Base-by-base conservation (phyloP, 2,888 invertebrate species). In the Nemoura dubitans region DNA sequence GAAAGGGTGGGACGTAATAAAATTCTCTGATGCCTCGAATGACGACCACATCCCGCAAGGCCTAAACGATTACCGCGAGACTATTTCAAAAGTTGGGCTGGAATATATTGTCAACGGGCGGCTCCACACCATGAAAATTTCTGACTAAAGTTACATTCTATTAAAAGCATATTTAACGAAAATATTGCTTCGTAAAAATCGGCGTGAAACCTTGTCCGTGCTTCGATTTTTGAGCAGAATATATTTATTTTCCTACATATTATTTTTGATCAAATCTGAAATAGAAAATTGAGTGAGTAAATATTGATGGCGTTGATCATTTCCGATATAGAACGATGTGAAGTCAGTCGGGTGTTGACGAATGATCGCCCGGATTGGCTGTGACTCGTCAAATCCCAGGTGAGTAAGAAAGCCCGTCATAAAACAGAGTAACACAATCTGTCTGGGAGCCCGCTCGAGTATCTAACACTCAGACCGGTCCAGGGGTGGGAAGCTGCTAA, bases 341-440 rank as follows among this genome's bases (percentile, higher is more conserved):
- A 59, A 59, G 59, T 59, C 59, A 59, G 59, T 59, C 59, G 59
- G 14, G 59, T 59, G 29, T 28, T 81, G 81, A 81, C 81, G 81
- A 29, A 81, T 81, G 27, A 81, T 28, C 29, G 81, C n/a, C 81
- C 3, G 30, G 30, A 81, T 81, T 81, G 81, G 81, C 28, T 81
- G 81, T n/a, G 81, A 81, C 81, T 81, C 28, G 81, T 5, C 6
- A n/a, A 81, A 81, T 81, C 81, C 81, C 81, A 81, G 81, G 81
- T 81, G 81, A 81, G 81, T 81, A 30, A 81, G 81, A 81, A 80
- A 81, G 16, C 81, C 81, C 28, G 81, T 81, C 81, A 81, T 81
- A 81, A 81, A 81, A 81, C 81, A 28, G 81, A 81, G 81, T 81
- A 30, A 81, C 30, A 81, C 81, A 81, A 81, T 81, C 81, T 81